Evolutionary conservation across 2,888 invertebrate species (phyloP), one percentile per base, ranked within the genome.

Genomic region (Sussaba pulchella): DNA sequence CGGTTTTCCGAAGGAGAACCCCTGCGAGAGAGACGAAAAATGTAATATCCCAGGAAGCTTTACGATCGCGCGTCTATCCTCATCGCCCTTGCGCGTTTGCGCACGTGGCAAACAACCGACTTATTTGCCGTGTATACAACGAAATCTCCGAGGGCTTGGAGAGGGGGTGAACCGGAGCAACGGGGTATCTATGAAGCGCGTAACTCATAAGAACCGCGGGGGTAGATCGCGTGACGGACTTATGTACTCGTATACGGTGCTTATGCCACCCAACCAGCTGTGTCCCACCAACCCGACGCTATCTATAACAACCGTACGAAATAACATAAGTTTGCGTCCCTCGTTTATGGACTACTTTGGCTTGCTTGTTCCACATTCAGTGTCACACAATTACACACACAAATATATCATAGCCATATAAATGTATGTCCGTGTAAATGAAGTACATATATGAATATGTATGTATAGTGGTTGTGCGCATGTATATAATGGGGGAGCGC

Each of bases 51-150:
- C 61, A 14, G 45, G 72, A 52, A 67, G 64, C 57, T 67, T 72
- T 50, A 72, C 72, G 61, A 72, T 72, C 72, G 72, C 50, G 6
- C 72, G 63, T 72, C 72, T 47, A 63, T 63, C 72, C 39, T 63
- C 26, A 52, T 14, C 63, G 72, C 72, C 72, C 72, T 72, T 72
- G 61, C 52, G 63, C 50, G 36, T 43, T 41, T 54, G 43, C 17
- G 54, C 69, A 41, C 69, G 43, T 43, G n/a, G 69, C 54, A 43
- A 41, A 57, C 43, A 12, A 21, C n/a, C 26, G 26, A n/a, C 54
- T 31, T 31, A n/a, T n/a, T n/a, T n/a, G n/a, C n/a, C n/a, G n/a
- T n/a, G n/a, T n/a, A 14, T 43, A 69, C 26, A 6, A 6, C 31
- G 43, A 69, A 57, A 69, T 26, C 54, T 14, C 14, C 8, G 31